phyloP scores from a whole-genome alignment of 2,888 invertebrate species.

The Therioaphis trifolii region DNA sequence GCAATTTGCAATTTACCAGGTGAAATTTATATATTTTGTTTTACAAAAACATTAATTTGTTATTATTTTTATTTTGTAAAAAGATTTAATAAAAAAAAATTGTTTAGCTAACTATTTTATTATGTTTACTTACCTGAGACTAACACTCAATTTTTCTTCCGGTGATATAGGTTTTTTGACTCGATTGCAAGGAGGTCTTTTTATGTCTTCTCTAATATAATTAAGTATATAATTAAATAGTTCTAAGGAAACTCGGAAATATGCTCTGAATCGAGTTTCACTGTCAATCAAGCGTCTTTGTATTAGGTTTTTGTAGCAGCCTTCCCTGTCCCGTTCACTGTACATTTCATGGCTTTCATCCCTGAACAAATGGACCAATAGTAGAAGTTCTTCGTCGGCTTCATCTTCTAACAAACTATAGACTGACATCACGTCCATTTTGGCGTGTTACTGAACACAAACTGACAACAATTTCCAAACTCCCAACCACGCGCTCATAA shows the following conservation, averaged over 20 bases:
- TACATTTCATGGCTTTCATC: not conserved
- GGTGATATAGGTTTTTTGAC: too few species aligned
- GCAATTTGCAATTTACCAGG: too few species aligned
- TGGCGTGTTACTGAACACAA: not conserved
- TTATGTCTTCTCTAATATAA: not conserved
- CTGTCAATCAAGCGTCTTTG: not conserved
- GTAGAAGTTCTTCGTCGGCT: not conserved
- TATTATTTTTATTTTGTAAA: too few species aligned
- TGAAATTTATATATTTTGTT: too few species aligned
- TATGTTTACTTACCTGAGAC: too few species aligned
- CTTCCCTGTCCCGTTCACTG: not conserved
- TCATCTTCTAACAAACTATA: not conserved
- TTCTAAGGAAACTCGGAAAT: not conserved
- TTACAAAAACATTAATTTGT: too few species aligned
- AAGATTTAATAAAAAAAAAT: too few species aligned
- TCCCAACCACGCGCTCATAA: constrained; percentile 8
- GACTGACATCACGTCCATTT: not conserved
- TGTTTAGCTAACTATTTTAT: too few species aligned
- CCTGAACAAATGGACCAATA: not conserved
- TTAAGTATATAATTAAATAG: not conserved
- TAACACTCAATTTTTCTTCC: too few species aligned
- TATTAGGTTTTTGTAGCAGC: not conserved
- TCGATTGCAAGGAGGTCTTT: too few species aligned
- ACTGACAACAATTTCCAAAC: not conserved
- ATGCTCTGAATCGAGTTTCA: not conserved